Evolutionary conservation across 1,140 invertebrate species (phyloP).

Genomic region (Drosophila auraria): DNA sequence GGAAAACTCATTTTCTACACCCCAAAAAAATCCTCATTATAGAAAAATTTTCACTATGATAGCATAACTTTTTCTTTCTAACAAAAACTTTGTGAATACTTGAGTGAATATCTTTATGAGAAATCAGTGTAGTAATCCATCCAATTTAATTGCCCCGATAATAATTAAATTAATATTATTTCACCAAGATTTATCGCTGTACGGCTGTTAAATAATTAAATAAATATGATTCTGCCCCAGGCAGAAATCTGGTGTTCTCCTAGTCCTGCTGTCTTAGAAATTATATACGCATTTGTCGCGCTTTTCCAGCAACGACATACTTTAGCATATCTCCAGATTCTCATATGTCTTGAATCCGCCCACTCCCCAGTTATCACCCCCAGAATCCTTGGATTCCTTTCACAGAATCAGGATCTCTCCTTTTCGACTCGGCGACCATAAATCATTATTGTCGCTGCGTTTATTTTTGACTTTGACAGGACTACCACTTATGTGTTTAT

Average conservation of each 20-base stretch:
- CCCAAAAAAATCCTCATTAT: too few relatives aligned
- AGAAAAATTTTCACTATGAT: slow-evolving; percentile 30
- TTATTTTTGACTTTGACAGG: slow-evolving; percentile 77
- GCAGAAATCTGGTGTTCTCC: not conserved
- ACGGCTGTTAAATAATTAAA: slow-evolving; percentile 28
- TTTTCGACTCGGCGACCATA: slow-evolving; percentile 45
- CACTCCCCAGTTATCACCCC: not conserved
- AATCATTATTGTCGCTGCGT: slow-evolving; percentile 76
- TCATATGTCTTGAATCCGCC: slow-evolving; percentile 37
- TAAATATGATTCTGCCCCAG: not conserved
- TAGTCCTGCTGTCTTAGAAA: slow-evolving; percentile 28
- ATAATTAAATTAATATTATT: slow-evolving; percentile 8
- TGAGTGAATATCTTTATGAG: not conserved
- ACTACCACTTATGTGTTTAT: slow-evolving; percentile 59
- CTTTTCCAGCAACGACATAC: slow-evolving; percentile 44
- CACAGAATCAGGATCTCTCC: slow-evolving; percentile 39
- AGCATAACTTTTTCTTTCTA: slow-evolving; percentile 48
- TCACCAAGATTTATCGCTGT: slow-evolving; percentile 46
- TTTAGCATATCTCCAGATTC: slow-evolving; percentile 60
- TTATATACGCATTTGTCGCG: slow-evolving; percentile 72
- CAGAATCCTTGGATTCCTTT: slow-evolving; percentile 35
- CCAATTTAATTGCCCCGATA: not conserved
- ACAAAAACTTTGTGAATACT: slow-evolving; percentile 30
- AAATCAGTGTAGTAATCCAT: not conserved
- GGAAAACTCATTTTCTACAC: too few relatives aligned